phyloP scores from a whole-genome alignment of 30 jellyfish, hydroid and myxozoan genomes.

The Morbakka virulenta region DNA sequence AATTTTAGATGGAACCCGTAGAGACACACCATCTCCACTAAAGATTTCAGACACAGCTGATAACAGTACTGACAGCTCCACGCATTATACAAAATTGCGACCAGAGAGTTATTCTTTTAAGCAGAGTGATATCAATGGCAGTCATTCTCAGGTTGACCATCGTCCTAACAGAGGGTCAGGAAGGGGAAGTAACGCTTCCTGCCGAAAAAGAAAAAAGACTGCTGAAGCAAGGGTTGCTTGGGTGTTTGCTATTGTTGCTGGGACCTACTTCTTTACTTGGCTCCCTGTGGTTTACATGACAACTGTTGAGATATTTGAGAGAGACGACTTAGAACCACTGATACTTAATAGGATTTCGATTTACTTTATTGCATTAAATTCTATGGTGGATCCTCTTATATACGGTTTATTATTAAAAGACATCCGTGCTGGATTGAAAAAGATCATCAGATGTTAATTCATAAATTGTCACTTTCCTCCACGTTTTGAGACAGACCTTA shows the following conservation, averaged over 20 bases:
- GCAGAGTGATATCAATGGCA: not conserved
- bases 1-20: not conserved
- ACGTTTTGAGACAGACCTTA: no score
- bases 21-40: not conserved
- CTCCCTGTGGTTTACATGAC: not conserved
- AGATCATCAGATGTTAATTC: not conserved
- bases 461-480: not conserved
- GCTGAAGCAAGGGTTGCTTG: not conserved
- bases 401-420: conserved; percentile 14
- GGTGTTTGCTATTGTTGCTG: conserved; percentile 7
- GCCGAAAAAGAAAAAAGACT: not conserved
- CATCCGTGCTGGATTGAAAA: not conserved
- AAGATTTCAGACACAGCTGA: not conserved
- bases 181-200: not conserved
- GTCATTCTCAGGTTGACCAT: not conserved
- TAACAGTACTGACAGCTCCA: not conserved
- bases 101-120: not conserved
- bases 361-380: not conserved
- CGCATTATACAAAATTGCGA: not conserved
- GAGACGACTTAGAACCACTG: not conserved
- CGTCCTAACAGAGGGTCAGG: not conserved
- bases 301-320: not conserved
- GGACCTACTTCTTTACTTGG: conserved; percentile 2
- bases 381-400: conserved; percentile 7
- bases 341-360: not conserved